phyloP scores from a whole-genome alignment of 2,113 vertebrate species.

The Rhineura floridana region DNA sequence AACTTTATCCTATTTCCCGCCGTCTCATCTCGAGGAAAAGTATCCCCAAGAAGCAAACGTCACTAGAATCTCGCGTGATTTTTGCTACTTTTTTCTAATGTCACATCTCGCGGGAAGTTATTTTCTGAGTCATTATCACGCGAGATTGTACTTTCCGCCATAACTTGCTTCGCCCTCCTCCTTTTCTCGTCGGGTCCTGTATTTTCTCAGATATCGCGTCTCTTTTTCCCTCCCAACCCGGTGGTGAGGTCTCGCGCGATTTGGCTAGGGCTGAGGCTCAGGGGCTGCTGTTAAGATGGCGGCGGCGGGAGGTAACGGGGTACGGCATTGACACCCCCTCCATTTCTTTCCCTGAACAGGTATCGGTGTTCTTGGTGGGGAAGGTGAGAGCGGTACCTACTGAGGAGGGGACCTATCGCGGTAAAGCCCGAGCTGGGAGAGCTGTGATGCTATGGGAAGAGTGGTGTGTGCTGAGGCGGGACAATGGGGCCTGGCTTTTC shows the following conservation, averaged over 20 bases:
- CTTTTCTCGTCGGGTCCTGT: background rate
- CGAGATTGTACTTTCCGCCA: background rate
- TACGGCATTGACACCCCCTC: conserved; percentile 23
- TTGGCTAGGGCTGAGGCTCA: conserved; percentile 29
- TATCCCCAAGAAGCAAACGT: background rate
- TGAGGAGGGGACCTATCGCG: no score
- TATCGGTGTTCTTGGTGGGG: background rate
- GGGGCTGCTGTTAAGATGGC: conserved; percentile 39
- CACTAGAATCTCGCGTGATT: background rate
- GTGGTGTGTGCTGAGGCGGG: conserved; percentile 17
- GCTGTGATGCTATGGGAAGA: background rate
- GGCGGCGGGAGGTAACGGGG: conserved; percentile 32
- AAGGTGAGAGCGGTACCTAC: background rate
- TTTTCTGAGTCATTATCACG: background rate
- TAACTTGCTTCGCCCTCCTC: background rate
- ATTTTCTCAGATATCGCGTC: background rate
- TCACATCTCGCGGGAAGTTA: background rate
- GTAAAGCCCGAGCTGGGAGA: no score
- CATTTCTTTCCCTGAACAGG: conserved; percentile 2
- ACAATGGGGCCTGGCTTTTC: conserved; percentile 24
- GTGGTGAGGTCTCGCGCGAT: conserved; percentile 34
- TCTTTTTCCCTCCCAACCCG: background rate
- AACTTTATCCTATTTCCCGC: background rate
- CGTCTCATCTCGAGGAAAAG: background rate
- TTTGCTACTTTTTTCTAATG: no score